Evolutionary conservation across 2,113 vertebrate species (phyloP).

Genomic region (Phaethornis superciliosus): DNA sequence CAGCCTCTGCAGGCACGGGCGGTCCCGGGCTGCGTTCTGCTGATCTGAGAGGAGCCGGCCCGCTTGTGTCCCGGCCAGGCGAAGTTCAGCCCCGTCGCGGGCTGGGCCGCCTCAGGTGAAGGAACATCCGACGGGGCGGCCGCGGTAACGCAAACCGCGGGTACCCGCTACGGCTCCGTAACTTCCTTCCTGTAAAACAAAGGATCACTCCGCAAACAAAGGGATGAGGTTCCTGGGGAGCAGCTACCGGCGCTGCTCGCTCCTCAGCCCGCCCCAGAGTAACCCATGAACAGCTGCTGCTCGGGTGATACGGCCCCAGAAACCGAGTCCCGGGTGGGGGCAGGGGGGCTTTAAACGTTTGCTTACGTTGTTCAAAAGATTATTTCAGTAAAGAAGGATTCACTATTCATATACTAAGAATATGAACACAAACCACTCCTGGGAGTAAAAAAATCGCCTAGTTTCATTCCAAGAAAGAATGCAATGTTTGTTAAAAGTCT

Average conservation of each 20-base stretch:
- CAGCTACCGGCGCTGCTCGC: not conserved
- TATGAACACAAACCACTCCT: not conserved
- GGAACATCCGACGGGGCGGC: not conserved
- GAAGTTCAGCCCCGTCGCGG: not conserved
- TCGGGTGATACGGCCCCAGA: too few relatives aligned
- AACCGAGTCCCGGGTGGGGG: accelerated
- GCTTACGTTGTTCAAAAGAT: accelerated
- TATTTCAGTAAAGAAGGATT: too few relatives aligned
- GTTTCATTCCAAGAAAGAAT: not conserved
- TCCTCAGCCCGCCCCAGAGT: too few relatives aligned
- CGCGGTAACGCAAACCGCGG: not conserved
- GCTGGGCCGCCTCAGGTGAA: not conserved
- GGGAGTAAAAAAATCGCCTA: not conserved
- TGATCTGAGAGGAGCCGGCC: not conserved
- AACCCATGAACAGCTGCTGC: too few relatives aligned
- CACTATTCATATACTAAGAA: not conserved
- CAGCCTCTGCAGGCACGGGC: not conserved
- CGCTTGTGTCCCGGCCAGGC: accelerated
- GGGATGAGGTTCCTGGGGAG: accelerated
- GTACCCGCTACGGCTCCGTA: not conserved
- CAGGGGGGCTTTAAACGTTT: too few relatives aligned
- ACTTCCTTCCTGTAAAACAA: not conserved
- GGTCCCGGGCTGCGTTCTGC: accelerated
- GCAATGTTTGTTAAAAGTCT: not conserved
- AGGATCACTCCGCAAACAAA: not conserved